Conservation (phyloP, 2,113 vertebrate genomes). For the Oxygymnocypris stewartii region DNA sequence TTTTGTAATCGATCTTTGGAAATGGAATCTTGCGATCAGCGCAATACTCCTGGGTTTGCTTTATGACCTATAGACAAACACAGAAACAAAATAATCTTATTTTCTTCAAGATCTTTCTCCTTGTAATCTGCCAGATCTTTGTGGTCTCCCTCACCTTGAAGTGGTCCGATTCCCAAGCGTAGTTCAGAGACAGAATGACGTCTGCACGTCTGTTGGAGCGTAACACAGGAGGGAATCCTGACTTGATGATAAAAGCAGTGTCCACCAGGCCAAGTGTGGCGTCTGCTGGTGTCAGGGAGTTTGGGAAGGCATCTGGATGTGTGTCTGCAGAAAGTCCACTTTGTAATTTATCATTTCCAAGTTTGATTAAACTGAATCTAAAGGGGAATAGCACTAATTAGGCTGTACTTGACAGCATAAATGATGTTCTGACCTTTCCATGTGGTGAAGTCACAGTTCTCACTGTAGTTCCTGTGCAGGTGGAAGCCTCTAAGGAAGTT, state of each 20-base stretch:
- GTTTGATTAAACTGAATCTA: neutral
- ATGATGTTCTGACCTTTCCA: constrained; percentile 74
- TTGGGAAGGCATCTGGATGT: constrained; percentile 77
- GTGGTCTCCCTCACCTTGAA: constrained; percentile 73
- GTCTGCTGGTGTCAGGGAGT: constrained; percentile 78
- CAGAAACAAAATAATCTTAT: constrained; percentile 31
- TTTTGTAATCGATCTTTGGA: constrained; percentile 59
- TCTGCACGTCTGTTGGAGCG: constrained; percentile 79
- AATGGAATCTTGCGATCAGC: constrained; percentile 62
- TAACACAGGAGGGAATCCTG: constrained; percentile 78
- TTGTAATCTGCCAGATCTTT: neutral
- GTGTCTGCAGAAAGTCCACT: constrained; percentile 67
- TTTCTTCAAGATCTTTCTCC: constrained; percentile 39
- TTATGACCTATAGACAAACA: constrained; percentile 55
- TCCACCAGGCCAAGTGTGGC: constrained; percentile 80
- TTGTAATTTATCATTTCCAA: neutral
- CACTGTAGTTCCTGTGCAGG: constrained; percentile 77
- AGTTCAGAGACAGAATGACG: constrained; percentile 82
- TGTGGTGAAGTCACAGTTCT: constrained; percentile 71
- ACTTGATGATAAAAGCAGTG: constrained; percentile 82
- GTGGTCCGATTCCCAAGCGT: constrained; percentile 66
- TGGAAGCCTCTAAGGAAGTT: constrained; percentile 82
- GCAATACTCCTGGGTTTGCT: constrained; percentile 60
- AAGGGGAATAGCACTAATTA: neutral
- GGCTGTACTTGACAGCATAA: neutral